Evolutionary conservation across 2,797 vertebrate genomes (phyloP).

Genomic region (Xenops minutus): DNA sequence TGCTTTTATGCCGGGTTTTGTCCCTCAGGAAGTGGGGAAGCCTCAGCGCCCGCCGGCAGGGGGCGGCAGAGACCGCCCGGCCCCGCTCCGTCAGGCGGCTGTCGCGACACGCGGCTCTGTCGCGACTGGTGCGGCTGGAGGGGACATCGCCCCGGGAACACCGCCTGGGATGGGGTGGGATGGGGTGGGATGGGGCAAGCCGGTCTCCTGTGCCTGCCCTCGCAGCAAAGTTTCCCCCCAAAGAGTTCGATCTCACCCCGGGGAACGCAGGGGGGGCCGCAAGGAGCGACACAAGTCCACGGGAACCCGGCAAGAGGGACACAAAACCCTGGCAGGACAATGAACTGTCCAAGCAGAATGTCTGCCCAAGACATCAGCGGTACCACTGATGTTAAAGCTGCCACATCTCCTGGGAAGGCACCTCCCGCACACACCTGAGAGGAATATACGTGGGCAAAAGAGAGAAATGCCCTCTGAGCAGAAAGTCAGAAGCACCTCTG

Average conservation of each 20-base stretch:
- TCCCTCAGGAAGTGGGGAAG: no score
- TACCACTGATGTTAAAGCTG: accelerated
- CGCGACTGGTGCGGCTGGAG: neutral
- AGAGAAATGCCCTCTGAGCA: neutral
- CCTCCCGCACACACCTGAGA: neutral
- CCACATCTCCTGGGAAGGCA: neutral
- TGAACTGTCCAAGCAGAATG: no score
- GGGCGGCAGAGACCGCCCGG: neutral
- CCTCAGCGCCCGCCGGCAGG: neutral
- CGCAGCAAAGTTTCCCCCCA: accelerated
- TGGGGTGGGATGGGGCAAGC: no score
- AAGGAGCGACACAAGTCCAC: accelerated
- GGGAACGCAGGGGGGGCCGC: neutral
- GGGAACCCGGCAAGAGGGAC: neutral
- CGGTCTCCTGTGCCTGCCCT: neutral
- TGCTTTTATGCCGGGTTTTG: no score
- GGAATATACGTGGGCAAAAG: neutral
- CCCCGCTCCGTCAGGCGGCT: neutral
- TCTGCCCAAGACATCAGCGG: no score
- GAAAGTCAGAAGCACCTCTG: neutral
- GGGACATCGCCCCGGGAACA: neutral
- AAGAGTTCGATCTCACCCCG: no score
- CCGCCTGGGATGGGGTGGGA: no score
- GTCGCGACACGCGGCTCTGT: neutral
- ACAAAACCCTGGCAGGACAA: neutral